Base-by-base conservation (phyloP, 2,797 vertebrate species). In the Ceryle rudis region DNA sequence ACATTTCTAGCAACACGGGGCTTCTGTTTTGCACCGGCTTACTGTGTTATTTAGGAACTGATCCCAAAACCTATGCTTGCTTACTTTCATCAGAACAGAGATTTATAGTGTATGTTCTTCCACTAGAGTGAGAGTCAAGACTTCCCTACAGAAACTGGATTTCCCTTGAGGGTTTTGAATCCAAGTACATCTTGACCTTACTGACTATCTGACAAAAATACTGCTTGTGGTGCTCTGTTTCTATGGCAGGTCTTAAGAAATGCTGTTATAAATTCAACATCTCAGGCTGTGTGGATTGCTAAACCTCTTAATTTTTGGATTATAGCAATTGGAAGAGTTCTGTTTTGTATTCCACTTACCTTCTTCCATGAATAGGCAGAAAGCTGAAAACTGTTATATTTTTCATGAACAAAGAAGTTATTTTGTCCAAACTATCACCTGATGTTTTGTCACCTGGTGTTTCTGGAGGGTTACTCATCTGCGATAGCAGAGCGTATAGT, bases 151-250 rank as follows among this genome's bases (percentile, higher is more conserved):
- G 85, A 91, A 88, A 79, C 39, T 81, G 61, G 10, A 70, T 93
- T 75, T 95, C 85, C 94, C 93, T 86, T 41, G 69, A n/a, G 87
- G 29, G 12, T 90, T 88, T 94, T 0, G 0, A 89, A 94, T 90
- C 87, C 77, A 75, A 93, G 73, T 55, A 69, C 55, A 62, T 79
- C 47, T 91, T 86, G 87, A 90, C 73, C 70, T 92, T 88, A 81
- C 42, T 89, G 49, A 37, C 71, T 81, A 64, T 66, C 66, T 92
- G 84, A 87, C 77, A 91, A 88, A 96, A 97, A 52, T 52, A 70
- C 28, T 66, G 69, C 58, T 86, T 54, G 42, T 70, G 16, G 46
- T 86, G 55, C 31, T 94, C 83, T 90, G n/a, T 89, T 94, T 84
- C 88, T 81, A 20, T 73, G 62, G 39, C 55, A 39, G 22, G 18